Conservation (phyloP, 2,888 invertebrate species). For the Ornithoptera alexandrae region DNA sequence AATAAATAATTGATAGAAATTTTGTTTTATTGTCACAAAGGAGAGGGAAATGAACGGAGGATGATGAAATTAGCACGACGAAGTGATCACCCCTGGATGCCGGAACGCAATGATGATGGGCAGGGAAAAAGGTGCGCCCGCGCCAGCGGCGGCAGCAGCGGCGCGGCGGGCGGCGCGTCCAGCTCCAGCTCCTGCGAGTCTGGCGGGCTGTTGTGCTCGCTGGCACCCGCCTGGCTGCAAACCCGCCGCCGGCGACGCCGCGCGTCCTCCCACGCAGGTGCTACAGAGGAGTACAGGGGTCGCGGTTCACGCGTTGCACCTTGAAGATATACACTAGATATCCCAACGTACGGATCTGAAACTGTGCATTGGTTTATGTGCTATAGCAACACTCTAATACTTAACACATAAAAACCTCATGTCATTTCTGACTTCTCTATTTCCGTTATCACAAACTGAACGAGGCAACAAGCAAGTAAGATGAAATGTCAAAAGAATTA, state of each 20-base stretch:
- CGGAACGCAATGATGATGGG: slow-evolving; percentile 25
- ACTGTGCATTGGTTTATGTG: too few relatives aligned
- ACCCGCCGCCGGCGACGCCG: slow-evolving; percentile 52
- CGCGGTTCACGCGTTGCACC: too few relatives aligned
- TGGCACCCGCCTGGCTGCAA: slow-evolving; percentile 65
- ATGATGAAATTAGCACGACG: not conserved
- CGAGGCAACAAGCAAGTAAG: too few relatives aligned
- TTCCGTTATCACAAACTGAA: too few relatives aligned
- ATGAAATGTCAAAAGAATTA: too few relatives aligned
- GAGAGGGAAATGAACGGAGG: slow-evolving; percentile 33
- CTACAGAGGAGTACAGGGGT: not conserved
- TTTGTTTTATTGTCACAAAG: slow-evolving; percentile 53
- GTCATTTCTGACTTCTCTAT: too few relatives aligned
- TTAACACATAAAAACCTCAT: too few relatives aligned
- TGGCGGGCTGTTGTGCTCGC: slow-evolving; percentile 58
- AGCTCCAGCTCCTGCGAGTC: slow-evolving; percentile 62
- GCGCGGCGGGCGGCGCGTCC: slow-evolving; percentile 35
- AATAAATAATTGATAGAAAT: slow-evolving; percentile 42
- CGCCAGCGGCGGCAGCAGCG: slow-evolving; percentile 49
- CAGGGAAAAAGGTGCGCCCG: slow-evolving; percentile 33
- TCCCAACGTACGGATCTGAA: too few relatives aligned
- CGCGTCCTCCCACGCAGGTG: slow-evolving; percentile 38
- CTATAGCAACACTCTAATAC: too few relatives aligned
- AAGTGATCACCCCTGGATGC: not conserved
- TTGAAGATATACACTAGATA: too few relatives aligned